These are phyloP conservation scores for Dallia pectoralis DNA, from an alignment of 2,797 vertebrate genomes.

Conservation along the genomic window DNA sequence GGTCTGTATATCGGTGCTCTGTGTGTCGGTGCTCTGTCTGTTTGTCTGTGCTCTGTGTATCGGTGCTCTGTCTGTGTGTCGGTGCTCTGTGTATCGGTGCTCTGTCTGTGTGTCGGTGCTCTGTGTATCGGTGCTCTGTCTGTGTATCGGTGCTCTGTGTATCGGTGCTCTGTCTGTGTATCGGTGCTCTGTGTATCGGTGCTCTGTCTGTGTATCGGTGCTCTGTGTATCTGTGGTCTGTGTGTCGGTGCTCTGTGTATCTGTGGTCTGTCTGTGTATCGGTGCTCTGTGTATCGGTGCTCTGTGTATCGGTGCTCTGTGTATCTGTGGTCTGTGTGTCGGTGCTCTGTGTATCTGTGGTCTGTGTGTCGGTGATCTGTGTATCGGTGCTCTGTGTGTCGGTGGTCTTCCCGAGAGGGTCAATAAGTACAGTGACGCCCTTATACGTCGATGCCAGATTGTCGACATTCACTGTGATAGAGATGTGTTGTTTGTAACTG, in stretches of 20 bases:
- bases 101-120: neutral
- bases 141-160: too few relatives aligned
- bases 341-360: too few relatives aligned
- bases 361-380: neutral
- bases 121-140: too few relatives aligned
- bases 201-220: too few relatives aligned
- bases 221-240: neutral
- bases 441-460: neutral
- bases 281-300: too few relatives aligned
- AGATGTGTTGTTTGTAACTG: neutral
- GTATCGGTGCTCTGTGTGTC: neutral
- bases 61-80: neutral
- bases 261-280: neutral
- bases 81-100: too few relatives aligned
- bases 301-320: neutral
- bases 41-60: too few relatives aligned
- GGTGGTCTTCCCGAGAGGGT: neutral
- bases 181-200: too few relatives aligned
- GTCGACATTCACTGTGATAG: neutral
- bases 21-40: too few relatives aligned
- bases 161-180: neutral
- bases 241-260: too few relatives aligned
- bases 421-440: neutral
- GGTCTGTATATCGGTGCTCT: too few relatives aligned
- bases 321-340: neutral